Conservation (phyloP, 2,113 vertebrate genomes). For the Pelecanoides urinatrix region DNA sequence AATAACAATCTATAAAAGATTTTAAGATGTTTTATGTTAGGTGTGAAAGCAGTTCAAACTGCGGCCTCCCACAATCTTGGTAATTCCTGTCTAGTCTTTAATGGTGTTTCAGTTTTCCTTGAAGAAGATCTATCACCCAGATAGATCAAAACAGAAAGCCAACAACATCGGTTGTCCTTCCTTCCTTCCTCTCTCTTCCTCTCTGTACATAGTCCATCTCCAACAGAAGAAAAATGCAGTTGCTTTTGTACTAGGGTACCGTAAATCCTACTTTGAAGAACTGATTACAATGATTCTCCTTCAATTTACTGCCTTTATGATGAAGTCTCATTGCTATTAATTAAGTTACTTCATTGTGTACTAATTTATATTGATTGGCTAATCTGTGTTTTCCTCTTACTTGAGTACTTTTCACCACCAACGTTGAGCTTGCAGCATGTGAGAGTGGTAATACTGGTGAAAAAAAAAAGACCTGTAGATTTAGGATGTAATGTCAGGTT, state of each 20-base stretch:
- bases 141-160: neutral
- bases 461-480: slow-evolving; percentile 16
- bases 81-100: neutral
- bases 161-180: neutral
- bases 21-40: neutral
- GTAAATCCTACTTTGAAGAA: neutral
- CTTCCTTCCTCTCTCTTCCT: neutral
- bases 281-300: neutral
- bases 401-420: neutral
- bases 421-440: neutral
- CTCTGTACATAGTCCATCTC: neutral
- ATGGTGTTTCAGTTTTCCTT: neutral
- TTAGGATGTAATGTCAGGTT: neutral
- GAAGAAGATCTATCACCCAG: neutral
- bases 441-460: neutral
- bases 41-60: neutral
- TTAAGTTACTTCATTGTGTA: neutral
- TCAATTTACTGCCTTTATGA: neutral
- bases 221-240: neutral
- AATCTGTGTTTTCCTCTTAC: neutral
- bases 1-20: neutral
- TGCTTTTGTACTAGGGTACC: neutral
- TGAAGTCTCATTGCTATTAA: neutral
- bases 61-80: neutral
- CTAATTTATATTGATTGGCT: neutral